A percentile compares a stretch with the other conserved stretches of the same genome.
phyloP scores from a whole-genome alignment of 2,888 invertebrate species.

The Xylota segnis region DNA sequence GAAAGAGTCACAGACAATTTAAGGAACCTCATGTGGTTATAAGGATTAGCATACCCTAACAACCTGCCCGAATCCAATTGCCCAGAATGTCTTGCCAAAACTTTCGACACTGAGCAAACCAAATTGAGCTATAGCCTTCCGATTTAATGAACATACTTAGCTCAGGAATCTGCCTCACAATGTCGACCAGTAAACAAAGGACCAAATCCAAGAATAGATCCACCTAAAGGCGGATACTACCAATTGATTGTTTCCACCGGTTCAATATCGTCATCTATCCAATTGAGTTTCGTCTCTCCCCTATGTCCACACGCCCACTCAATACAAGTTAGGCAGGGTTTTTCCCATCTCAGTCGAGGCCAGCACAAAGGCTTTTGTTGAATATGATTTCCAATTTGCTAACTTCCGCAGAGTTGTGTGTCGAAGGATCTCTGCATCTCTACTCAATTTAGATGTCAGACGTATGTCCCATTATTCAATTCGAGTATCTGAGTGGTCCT shows the following conservation, averaged over 20 bases:
- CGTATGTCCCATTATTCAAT: background rate
- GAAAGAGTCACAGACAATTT: too few relatives aligned
- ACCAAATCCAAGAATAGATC: background rate
- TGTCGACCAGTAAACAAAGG: conserved; percentile 1
- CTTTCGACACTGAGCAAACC: background rate
- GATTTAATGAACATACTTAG: conserved; percentile 1
- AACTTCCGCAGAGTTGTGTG: background rate
- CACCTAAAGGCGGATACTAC: background rate
- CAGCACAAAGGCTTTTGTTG: background rate
- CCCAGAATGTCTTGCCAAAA: too few relatives aligned
- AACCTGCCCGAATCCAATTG: too few relatives aligned
- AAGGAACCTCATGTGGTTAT: too few relatives aligned
- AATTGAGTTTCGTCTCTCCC: background rate
- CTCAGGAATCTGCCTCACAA: background rate
- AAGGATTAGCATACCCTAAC: too few relatives aligned
- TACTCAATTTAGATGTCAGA: background rate
- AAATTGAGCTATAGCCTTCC: background rate
- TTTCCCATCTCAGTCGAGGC: background rate
- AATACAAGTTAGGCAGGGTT: background rate
- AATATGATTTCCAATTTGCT: conserved; percentile 7
- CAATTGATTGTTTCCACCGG: conserved; percentile 10
- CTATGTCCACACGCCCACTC: background rate
- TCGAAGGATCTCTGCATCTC: background rate
- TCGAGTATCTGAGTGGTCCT: background rate
- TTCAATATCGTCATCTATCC: conserved; percentile 2